phyloP scores from a whole-genome alignment of 1,140 invertebrate genomes.

The Mamestra configurata region DNA sequence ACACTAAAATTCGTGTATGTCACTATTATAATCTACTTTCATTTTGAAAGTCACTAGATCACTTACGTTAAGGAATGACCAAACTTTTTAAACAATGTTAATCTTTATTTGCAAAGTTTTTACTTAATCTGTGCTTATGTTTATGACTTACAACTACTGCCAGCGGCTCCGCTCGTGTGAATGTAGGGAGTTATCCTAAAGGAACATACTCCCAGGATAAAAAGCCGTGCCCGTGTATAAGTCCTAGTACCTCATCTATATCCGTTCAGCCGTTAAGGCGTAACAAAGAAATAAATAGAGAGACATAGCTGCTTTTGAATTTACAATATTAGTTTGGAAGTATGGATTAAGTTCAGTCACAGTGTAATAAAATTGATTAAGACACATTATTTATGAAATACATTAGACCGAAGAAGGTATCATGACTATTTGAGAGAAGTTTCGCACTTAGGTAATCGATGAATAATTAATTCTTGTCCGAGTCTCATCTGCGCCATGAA shows the following conservation, averaged over 20 bases:
- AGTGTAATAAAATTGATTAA: background rate
- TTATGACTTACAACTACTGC: no score
- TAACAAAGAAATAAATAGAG: no score
- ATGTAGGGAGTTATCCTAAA: no score
- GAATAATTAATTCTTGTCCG: background rate
- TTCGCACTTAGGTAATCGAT: background rate
- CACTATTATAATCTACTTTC: background rate
- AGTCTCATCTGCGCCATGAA: background rate
- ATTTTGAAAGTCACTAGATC: background rate
- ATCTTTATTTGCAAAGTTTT: no score
- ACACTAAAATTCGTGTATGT: background rate
- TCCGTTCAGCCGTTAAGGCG: no score
- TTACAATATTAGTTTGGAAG: no score
- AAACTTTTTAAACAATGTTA: background rate
- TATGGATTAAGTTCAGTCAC: background rate
- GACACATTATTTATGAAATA: slow-evolving; percentile 12
- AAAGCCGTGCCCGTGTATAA: no score
- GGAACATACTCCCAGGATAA: no score
- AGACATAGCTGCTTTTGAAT: no score
- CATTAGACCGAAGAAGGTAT: background rate
- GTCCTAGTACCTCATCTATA: no score
- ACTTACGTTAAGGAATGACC: background rate
- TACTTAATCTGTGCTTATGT: no score
- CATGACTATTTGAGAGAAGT: slow-evolving; percentile 8
- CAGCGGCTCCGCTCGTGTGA: no score